Conservation (phyloP, 2,113 vertebrate species). For the Montifringilla adamsi region DNA sequence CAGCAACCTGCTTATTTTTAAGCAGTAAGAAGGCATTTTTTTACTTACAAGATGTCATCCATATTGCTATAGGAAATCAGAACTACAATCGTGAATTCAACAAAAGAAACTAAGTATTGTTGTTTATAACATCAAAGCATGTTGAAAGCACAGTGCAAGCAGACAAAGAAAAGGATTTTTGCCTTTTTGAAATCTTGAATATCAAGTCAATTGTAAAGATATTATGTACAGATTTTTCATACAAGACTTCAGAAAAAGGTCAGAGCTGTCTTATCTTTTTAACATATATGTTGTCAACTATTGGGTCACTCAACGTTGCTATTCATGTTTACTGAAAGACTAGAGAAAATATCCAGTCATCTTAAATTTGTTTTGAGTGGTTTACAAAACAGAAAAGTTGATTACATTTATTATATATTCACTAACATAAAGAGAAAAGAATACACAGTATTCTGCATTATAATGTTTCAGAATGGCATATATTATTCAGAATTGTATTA, state of each 20-base stretch:
- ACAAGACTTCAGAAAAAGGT: neutral
- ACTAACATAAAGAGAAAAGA: neutral
- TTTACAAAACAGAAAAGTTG: neutral
- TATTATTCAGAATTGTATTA: neutral
- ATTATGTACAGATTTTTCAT: neutral
- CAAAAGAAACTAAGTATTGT: neutral
- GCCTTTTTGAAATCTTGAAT: neutral
- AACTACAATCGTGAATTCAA: neutral
- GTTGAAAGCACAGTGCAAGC: neutral
- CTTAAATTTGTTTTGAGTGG: neutral
- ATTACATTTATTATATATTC: neutral
- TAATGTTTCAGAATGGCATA: neutral
- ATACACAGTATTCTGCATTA: neutral
- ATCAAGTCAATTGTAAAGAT: neutral
- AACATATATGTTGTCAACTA: neutral
- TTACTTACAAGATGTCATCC: neutral
- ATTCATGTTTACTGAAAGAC: neutral
- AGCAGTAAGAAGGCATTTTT: neutral
- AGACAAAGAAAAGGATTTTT: neutral
- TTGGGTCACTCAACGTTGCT: neutral
- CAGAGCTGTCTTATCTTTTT: neutral
- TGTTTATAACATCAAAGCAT: neutral
- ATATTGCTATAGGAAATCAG: neutral
- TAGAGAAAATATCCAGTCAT: neutral
- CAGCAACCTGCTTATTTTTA: neutral